These are phyloP conservation scores for Oncorhynchus nerka DNA, from an alignment of 2,113 vertebrate species.

Conservation along the genomic window DNA sequence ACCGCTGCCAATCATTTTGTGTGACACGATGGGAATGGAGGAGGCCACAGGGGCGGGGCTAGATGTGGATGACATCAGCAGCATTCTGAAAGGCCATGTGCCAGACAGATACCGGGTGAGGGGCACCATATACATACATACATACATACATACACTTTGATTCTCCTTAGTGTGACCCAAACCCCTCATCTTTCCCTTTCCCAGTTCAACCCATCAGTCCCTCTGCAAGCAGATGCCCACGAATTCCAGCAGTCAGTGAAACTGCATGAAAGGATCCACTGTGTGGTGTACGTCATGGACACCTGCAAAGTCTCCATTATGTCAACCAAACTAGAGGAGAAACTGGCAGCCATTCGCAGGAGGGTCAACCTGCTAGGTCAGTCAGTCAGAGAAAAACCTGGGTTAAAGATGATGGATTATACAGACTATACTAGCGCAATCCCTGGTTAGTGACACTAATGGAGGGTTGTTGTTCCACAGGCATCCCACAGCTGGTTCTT, in stretches of 20 bases:
- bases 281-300: conserved; percentile 61
- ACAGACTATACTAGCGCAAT: neutral
- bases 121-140: no score
- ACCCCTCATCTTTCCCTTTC: no score
- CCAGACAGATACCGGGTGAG: conserved; percentile 67
- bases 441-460: neutral
- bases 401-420: neutral
- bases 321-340: conserved; percentile 56
- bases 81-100: conserved; percentile 67
- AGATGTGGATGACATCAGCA: conserved; percentile 59
- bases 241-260: neutral
- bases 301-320: conserved; percentile 64
- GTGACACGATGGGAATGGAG: conserved; percentile 75
- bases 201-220: neutral
- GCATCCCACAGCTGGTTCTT: conserved; percentile 53
- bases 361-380: conserved; percentile 57
- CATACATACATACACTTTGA: no score
- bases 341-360: conserved; percentile 61
- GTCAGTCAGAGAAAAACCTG: neutral
- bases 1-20: conserved; percentile 57
- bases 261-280: conserved; percentile 32
- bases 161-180: no score
- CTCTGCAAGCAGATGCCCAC: neutral
- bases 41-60: conserved; percentile 53
- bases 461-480: conserved; percentile 25